These are phyloP conservation scores for Nesogale talazaci DNA, from an alignment of 2,113 vertebrate genomes.

Conservation along the genomic window DNA sequence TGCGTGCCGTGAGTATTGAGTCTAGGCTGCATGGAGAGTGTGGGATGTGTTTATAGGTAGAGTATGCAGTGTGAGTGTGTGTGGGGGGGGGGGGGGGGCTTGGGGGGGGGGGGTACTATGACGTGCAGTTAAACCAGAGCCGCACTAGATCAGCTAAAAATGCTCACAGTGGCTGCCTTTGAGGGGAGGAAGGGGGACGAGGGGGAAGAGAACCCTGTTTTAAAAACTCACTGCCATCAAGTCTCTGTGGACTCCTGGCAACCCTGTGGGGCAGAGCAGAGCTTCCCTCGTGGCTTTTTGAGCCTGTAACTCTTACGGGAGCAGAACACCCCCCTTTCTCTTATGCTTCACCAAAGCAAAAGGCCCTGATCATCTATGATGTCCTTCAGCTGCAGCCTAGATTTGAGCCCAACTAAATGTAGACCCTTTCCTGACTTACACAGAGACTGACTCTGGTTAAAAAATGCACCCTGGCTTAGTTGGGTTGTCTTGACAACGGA, in stretches of 20 bases:
- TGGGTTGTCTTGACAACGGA: neutral
- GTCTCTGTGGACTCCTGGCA: too few relatives aligned
- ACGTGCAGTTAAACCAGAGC: neutral
- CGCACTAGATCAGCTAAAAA: neutral
- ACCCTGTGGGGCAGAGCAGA: too few relatives aligned
- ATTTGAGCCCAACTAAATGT: neutral
- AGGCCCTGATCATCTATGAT: neutral
- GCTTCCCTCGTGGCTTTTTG: too few relatives aligned
- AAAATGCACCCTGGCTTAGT: neutral
- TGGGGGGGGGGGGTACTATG: too few relatives aligned
- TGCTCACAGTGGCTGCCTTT: neutral
- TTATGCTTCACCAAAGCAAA: neutral
- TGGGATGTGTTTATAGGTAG: neutral
- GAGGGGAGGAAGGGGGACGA: neutral
- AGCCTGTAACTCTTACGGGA: too few relatives aligned
- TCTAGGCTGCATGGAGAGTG: neutral
- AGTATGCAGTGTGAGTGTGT: neutral
- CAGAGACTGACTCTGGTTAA: neutral
- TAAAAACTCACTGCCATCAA: too few relatives aligned
- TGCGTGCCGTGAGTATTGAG: neutral
- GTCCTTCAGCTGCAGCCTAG: neutral
- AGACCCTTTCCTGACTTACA: neutral
- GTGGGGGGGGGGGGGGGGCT: too few relatives aligned
- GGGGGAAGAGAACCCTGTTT: neutral
- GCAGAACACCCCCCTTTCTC: neutral